Conservation (phyloP, 2,797 vertebrate genomes). For the Hirundo rustica region DNA sequence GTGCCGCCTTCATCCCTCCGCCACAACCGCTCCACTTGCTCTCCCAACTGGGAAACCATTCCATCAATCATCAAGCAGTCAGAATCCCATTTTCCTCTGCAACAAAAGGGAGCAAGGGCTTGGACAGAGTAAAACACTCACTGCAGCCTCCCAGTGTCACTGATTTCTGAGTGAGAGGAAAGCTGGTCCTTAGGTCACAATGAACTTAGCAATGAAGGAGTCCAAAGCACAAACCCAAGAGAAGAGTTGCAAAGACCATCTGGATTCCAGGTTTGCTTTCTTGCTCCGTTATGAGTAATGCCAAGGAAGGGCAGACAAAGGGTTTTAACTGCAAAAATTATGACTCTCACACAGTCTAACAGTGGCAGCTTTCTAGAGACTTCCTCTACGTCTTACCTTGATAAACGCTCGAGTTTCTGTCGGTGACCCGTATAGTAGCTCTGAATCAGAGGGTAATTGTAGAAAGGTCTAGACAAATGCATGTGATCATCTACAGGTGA, state of each 20-base stretch:
- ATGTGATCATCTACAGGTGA: conserved; percentile 80
- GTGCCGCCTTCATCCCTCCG: conserved; percentile 76
- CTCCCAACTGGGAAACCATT: conserved; percentile 86
- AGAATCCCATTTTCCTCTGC: conserved; percentile 89
- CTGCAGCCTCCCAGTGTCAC: neutral
- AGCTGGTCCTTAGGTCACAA: neutral
- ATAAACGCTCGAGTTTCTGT: conserved; percentile 83
- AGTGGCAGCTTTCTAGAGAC: neutral
- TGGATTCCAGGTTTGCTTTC: neutral
- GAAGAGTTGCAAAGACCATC: neutral
- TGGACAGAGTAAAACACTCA: neutral
- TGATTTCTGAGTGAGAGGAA: neutral
- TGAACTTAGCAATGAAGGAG: neutral
- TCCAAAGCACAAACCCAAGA: neutral
- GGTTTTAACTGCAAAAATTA: neutral
- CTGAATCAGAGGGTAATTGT: conserved; percentile 86
- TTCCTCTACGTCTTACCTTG: neutral
- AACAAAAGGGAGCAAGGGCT: neutral
- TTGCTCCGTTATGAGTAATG: neutral
- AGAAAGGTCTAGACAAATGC: conserved; percentile 88
- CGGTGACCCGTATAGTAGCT: conserved; percentile 86
- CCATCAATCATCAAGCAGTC: conserved; percentile 94
- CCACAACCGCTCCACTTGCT: conserved; percentile 84
- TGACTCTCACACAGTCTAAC: neutral
- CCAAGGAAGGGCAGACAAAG: neutral